These are phyloP conservation scores for Microcebus ravelobensis DNA, from an alignment of 2,113 vertebrate genomes.

Conservation along the genomic window DNA sequence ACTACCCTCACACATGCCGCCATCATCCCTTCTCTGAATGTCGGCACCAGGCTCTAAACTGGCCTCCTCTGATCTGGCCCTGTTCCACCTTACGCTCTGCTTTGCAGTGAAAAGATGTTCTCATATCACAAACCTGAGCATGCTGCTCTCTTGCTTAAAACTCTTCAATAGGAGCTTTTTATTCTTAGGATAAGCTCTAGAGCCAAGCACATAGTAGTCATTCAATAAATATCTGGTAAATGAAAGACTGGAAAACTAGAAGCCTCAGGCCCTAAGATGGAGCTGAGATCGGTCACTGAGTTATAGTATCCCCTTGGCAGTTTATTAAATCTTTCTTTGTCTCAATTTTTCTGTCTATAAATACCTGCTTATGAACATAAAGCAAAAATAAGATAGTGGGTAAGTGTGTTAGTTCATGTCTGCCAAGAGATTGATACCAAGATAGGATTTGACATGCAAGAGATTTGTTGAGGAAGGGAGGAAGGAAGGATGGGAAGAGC, in stretches of 20 bases:
- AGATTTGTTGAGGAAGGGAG: not conserved
- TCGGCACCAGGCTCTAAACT: not conserved
- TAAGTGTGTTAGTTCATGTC: not conserved
- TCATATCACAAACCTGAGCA: not conserved
- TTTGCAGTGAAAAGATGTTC: not conserved
- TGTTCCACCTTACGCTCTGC: not conserved
- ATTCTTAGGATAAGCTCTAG: not conserved
- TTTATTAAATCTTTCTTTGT: not conserved
- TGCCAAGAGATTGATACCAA: not conserved
- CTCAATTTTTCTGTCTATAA: constrained; percentile 10
- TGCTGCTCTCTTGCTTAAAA: not conserved
- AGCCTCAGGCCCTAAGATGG: not conserved
- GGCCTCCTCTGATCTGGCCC: not conserved
- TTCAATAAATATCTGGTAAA: not conserved
- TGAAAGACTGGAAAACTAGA: not conserved
- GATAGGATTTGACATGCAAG: not conserved
- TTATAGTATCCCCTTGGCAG: not conserved
- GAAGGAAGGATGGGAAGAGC: not conserved
- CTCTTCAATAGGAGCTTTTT: not conserved
- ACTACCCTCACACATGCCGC: not conserved
- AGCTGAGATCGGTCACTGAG: not conserved
- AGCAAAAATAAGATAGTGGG: not conserved
- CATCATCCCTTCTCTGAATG: not conserved
- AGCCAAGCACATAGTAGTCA: not conserved
- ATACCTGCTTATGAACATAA: not conserved